Percentiles rank a stretch among this genome's conserved stretches.
These are phyloP conservation scores for Poecilobothrus nobilitatus DNA, from an alignment of 2,888 invertebrate genomes.

Conservation along the genomic window DNA sequence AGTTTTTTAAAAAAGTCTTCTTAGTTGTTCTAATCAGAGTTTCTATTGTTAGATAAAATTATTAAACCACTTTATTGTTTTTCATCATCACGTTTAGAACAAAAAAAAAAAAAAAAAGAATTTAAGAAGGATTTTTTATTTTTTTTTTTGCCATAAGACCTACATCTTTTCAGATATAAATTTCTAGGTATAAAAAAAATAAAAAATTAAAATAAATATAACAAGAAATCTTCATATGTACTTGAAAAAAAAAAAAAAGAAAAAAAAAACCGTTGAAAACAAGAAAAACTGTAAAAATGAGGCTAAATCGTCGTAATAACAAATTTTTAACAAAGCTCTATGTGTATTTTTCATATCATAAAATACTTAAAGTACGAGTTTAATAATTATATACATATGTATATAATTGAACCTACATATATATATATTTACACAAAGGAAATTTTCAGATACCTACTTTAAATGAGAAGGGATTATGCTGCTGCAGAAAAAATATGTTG, in stretches of 20 bases:
- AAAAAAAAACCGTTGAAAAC: not conserved
- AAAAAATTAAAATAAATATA: too few species aligned
- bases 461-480: not conserved
- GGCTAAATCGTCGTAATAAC: not conserved
- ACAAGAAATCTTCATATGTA: not conserved
- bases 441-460: not conserved
- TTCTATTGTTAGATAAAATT: not conserved
- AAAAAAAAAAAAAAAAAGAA: too few species aligned
- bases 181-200: not conserved
- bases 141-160: not conserved
- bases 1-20: not conserved
- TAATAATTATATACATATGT: too few species aligned
- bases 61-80: slow-evolving; percentile 1
- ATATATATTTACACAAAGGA: not conserved
- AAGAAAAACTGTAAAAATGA: not conserved
- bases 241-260: not conserved
- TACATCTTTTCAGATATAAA: not conserved
- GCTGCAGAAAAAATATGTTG: not conserved
- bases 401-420: too few species aligned
- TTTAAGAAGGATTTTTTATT: not conserved
- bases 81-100: not conserved
- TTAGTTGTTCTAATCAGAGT: not conserved
- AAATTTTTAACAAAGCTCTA: not conserved
- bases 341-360: not conserved
- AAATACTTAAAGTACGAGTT: too few species aligned